These are phyloP conservation scores for Phaetusa simplex DNA, from an alignment of 2,113 vertebrate genomes.

Conservation along the genomic window DNA sequence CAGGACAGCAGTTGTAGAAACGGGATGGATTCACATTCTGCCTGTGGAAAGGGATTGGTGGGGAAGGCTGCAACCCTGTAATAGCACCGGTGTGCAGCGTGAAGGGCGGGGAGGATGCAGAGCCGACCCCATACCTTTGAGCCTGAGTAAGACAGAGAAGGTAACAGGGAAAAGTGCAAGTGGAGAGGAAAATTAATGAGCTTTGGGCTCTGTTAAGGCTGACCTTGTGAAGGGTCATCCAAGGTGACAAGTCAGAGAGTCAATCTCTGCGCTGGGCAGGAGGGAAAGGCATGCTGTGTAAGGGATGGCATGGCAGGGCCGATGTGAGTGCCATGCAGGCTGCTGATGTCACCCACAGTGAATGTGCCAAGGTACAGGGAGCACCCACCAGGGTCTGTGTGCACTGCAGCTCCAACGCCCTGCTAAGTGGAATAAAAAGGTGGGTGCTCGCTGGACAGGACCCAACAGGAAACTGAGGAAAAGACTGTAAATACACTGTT, in stretches of 20 bases:
- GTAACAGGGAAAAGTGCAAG: background rate
- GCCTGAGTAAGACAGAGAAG: background rate
- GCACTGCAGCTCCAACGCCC: rapidly evolving
- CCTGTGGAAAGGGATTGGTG: background rate
- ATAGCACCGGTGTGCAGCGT: background rate
- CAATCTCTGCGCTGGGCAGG: background rate
- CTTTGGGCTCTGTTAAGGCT: background rate
- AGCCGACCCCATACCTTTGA: background rate
- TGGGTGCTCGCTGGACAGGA: background rate
- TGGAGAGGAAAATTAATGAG: background rate
- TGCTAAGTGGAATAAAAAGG: background rate
- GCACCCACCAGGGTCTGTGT: background rate
- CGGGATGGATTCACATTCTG: background rate
- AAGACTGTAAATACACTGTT: background rate
- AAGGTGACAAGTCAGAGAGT: background rate
- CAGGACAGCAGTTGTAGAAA: background rate
- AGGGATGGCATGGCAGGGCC: rapidly evolving
- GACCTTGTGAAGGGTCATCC: background rate
- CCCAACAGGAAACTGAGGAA: background rate
- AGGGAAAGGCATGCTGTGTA: background rate
- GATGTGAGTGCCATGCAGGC: background rate
- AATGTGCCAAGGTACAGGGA: background rate
- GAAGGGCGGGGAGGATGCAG: background rate
- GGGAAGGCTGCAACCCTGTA: background rate
- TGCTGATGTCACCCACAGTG: background rate